Base-by-base conservation (phyloP, 2,797 vertebrate species). In the Melopsittacus undulatus region DNA sequence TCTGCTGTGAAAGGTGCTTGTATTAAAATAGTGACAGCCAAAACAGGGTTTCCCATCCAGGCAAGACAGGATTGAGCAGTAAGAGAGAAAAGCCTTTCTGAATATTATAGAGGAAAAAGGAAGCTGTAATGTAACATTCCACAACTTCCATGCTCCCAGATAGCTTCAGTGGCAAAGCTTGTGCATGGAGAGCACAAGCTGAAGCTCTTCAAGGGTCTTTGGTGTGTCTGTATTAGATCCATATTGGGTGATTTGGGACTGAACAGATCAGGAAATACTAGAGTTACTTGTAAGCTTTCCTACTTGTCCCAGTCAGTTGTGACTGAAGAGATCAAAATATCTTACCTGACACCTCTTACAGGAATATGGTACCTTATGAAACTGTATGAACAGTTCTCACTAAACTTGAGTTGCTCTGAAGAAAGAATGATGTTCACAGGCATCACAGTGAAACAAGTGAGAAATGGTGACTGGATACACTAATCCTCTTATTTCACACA, bases 371-470 rank as follows among this genome's bases (percentile, higher is more conserved):
- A 16, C 26, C 9, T 86, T 63, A 48, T 0, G 0, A 84, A 93
- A 36, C 2, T 5, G 2, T 21, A 4, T 6, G 16, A 27, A 20
- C 4, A 24, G 3, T 10, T 59, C n/a, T 83, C n/a, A 72, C 7
- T 7, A n/a, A 18, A 26, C 1, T 30, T 42, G 29, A 16, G 22
- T 24, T 30, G 2, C 10, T 45, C 5, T 46, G 79, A 83, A 49
- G 45, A 79, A 85, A 59, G 11, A 16, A 2, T 4, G 5, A 36
- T 52, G 6, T 70, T 85, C 57, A 40, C 21, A 46, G 40, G 11
- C 22, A 51, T 48, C 36, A 49, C 24, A 34, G 32, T 51, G 8
- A 64, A 10, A 49, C 5, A 79, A 23, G 7, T 30, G 34, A 74
- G 23, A 34, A 30, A 5, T 20, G 6, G n/a, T 36, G n/a, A n/a